Percentiles rank a stretch among this genome's conserved stretches.
phyloP scores from a whole-genome alignment of 2,113 vertebrate genomes.

The Oreocharis arfaki region DNA sequence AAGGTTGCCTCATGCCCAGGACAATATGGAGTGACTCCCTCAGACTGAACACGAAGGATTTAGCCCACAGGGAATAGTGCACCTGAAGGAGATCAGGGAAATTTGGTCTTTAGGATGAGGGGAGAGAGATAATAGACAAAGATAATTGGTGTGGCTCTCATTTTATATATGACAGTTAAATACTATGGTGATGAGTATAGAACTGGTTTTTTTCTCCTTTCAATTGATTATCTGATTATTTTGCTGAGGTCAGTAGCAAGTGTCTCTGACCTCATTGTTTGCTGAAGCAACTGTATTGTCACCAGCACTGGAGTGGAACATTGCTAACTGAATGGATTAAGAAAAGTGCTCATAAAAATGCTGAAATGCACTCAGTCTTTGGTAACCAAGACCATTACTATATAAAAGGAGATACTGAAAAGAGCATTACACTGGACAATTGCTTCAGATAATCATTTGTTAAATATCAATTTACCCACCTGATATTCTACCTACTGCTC shows the following conservation, averaged over 20 bases:
- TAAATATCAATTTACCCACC: not conserved
- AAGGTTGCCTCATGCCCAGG: not conserved
- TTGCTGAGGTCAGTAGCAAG: conserved; percentile 44
- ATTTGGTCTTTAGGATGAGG: not conserved
- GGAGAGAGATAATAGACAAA: not conserved
- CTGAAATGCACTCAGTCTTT: not conserved
- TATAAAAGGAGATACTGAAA: not conserved
- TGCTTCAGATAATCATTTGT: not conserved
- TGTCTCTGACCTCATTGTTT: conserved; percentile 44
- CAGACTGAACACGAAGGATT: not conserved
- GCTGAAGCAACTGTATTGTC: conserved; percentile 35
- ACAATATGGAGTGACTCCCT: not conserved
- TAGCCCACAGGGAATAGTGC: not conserved
- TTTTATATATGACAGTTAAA: conserved; percentile 10
- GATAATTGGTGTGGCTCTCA: conserved; percentile 5
- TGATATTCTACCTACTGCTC: not conserved
- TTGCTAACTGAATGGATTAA: conserved; percentile 25
- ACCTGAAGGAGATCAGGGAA: not conserved
- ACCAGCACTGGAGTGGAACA: conserved; percentile 36
- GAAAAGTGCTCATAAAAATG: conserved; percentile 18
- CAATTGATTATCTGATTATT: conserved; percentile 58
- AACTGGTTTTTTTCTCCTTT: conserved; percentile 18
- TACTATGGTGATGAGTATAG: not conserved
- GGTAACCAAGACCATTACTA: not conserved
- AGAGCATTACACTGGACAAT: not conserved